Percentiles rank a stretch among this genome's conserved stretches.
These are phyloP conservation scores for Sialis fuliginosa DNA, from an alignment of 2,888 invertebrate species.

Conservation along the genomic window DNA sequence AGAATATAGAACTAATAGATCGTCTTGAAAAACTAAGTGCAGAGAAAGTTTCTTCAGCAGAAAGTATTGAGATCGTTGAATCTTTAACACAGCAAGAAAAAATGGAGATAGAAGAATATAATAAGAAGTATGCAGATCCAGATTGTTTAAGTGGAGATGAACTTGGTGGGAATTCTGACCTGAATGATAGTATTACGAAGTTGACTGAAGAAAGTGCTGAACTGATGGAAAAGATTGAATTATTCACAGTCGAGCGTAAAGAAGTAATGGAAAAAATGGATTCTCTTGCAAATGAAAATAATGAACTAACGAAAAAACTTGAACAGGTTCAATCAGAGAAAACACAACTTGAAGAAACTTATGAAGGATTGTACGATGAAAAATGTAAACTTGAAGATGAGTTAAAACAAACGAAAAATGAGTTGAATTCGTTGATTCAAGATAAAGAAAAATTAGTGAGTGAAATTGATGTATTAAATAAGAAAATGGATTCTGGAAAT, in stretches of 20 bases:
- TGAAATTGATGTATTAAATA: background rate
- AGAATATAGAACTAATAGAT: conserved; percentile 55
- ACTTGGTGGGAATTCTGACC: conserved; percentile 22
- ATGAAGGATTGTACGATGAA: conserved; percentile 26
- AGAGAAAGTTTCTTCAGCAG: conserved; percentile 55
- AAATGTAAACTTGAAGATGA: conserved; percentile 29
- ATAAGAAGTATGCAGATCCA: conserved; percentile 24
- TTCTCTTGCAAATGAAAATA: conserved; percentile 39
- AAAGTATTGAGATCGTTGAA: conserved; percentile 60
- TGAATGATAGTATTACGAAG: conserved; percentile 36
- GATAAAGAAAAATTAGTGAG: background rate
- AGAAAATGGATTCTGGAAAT: conserved; percentile 11
- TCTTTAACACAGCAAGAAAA: conserved; percentile 52
- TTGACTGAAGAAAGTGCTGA: conserved; percentile 46
- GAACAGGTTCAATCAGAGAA: conserved; percentile 28
- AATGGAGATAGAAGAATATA: conserved; percentile 47
- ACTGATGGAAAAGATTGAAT: conserved; percentile 45
- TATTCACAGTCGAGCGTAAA: conserved; percentile 47
- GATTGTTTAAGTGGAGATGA: conserved; percentile 18
- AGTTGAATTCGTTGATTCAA: conserved; percentile 8
- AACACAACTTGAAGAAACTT: conserved; percentile 23
- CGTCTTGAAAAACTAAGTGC: conserved; percentile 54
- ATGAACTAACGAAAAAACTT: conserved; percentile 30
- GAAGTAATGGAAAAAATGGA: conserved; percentile 54
- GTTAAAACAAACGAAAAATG: conserved; percentile 24